Conservation (phyloP, 2,888 invertebrate species). For the Pollenia angustigena region DNA sequence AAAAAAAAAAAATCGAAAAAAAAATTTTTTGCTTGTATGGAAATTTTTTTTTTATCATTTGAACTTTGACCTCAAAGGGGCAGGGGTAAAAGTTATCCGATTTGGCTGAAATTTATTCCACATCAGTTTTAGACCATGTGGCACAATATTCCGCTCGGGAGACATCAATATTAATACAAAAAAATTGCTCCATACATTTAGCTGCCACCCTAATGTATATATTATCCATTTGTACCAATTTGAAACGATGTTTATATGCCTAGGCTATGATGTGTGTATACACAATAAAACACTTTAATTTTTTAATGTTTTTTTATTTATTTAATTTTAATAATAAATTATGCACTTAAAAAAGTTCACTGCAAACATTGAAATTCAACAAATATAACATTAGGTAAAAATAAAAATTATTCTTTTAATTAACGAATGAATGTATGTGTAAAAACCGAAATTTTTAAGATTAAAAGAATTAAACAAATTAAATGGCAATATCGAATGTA, state of each 20-base stretch:
- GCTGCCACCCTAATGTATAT: too few species aligned
- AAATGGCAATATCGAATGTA: slow-evolving; percentile 41
- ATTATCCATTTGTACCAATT: too few species aligned
- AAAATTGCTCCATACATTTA: too few species aligned
- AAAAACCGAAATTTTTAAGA: slow-evolving; percentile 7
- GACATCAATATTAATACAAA: too few species aligned
- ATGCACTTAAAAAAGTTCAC: slow-evolving; percentile 36
- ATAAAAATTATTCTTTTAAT: slow-evolving; percentile 15
- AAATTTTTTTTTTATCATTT: too few species aligned
- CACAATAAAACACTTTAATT: slow-evolving; percentile 16
- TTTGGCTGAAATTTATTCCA: too few species aligned
- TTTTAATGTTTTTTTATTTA: slow-evolving; percentile 5
- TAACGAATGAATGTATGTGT: background rate
- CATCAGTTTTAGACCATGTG: too few species aligned
- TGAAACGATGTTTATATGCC: background rate
- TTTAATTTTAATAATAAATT: slow-evolving; percentile 33
- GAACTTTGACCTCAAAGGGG: too few species aligned
- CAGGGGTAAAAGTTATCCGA: too few species aligned
- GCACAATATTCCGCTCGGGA: too few species aligned
- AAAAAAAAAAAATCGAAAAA: too few species aligned
- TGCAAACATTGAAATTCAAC: slow-evolving; percentile 47
- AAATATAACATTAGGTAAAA: slow-evolving; percentile 42
- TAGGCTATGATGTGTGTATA: background rate
- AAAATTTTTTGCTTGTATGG: too few species aligned
- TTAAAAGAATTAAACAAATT: slow-evolving; percentile 16